Evolutionary conservation across 1,140 invertebrate species (phyloP).

Genomic region (Papilio glaucus): DNA sequence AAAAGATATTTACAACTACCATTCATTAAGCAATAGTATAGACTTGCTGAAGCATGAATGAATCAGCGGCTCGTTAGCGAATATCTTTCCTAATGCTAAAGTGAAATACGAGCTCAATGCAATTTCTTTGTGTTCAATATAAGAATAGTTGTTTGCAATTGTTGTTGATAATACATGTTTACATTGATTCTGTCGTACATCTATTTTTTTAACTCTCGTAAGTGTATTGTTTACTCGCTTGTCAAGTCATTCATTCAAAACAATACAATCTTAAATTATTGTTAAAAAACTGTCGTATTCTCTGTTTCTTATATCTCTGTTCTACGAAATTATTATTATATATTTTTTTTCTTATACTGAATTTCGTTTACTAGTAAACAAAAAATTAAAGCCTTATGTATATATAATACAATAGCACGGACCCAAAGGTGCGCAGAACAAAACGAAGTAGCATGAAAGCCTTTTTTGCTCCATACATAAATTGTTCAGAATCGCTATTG

Average conservation of each 20-base stretch:
- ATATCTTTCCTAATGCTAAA: no score
- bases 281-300: not conserved
- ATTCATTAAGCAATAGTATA: constrained; percentile 1
- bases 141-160: no score
- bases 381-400: constrained; percentile 18
- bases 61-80: no score
- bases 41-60: not conserved
- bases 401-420: constrained; percentile 28
- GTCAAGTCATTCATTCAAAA: constrained; percentile 9
- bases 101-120: no score
- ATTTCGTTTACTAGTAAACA: constrained; percentile 16
- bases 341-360: constrained; percentile 13
- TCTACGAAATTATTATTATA: not conserved
- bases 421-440: constrained; percentile 32
- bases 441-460: constrained; percentile 29
- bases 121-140: no score
- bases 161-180: no score
- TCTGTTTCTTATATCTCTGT: not conserved
- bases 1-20: constrained; percentile 13
- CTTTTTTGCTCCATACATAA: constrained; percentile 35
- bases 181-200: not conserved
- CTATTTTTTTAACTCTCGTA: not conserved
- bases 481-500: constrained; percentile 28
- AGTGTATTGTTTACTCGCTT: not conserved
- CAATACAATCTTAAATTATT: not conserved